phyloP scores from a whole-genome alignment of 1,140 invertebrate genomes.

The Cyrtorhinus lividipennis region DNA sequence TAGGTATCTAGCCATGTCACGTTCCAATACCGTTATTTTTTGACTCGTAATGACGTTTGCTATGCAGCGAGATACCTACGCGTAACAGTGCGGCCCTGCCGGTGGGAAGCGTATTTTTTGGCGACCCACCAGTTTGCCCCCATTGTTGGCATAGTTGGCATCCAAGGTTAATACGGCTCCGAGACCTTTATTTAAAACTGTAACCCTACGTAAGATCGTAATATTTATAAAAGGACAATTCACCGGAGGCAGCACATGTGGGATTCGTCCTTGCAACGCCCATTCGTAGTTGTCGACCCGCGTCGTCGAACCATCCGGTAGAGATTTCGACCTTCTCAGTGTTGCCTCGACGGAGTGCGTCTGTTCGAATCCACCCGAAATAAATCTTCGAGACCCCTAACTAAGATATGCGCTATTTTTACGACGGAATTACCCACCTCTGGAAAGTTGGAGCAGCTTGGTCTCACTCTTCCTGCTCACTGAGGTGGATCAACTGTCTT shows the following conservation, averaged over 20 bases:
- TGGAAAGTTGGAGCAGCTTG: not conserved
- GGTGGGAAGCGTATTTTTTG: too few relatives aligned
- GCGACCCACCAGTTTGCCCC: not conserved
- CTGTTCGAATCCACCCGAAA: not conserved
- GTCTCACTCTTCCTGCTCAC: not conserved
- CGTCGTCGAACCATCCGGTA: not conserved
- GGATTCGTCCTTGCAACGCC: not conserved
- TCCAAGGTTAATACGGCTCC: not conserved
- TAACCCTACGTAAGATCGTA: too few relatives aligned
- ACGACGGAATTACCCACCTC: not conserved
- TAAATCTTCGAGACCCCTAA: not conserved
- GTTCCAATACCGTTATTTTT: too few relatives aligned
- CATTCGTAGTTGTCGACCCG: not conserved
- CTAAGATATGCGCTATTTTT: constrained; percentile 1
- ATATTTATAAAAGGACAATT: too few relatives aligned
- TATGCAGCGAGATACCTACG: too few relatives aligned
- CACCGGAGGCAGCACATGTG: not conserved
- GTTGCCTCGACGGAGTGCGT: not conserved
- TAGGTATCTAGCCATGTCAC: too few relatives aligned
- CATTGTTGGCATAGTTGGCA: not conserved
- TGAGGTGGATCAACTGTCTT: too few relatives aligned
- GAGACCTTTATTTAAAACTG: too few relatives aligned
- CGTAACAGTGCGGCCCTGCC: too few relatives aligned
- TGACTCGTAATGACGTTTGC: too few relatives aligned
- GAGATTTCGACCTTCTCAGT: not conserved